Percentiles rank a stretch among this genome's conserved stretches.
Conservation (phyloP, 2,113 vertebrate species). For the Grantiella picta region DNA sequence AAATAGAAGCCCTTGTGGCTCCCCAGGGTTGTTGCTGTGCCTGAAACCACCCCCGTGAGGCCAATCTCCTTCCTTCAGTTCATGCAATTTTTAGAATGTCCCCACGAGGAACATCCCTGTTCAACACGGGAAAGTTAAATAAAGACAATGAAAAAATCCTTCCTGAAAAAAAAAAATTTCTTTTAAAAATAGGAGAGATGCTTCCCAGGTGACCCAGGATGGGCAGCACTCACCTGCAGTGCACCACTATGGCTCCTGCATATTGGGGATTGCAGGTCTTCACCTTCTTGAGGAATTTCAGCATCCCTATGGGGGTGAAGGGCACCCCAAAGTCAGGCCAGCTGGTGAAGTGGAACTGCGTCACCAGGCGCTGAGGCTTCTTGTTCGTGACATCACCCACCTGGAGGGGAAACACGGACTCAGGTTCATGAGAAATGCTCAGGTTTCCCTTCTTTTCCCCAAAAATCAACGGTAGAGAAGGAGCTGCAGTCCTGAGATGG, state of each 20-base stretch:
- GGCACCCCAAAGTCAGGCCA: constrained; percentile 98
- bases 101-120: neutral
- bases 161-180: too few species aligned
- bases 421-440: neutral
- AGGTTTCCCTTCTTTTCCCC: neutral
- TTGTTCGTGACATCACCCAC: constrained; percentile 94
- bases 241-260: constrained; percentile 93
- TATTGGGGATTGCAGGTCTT: constrained; percentile 93
- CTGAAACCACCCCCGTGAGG: neutral
- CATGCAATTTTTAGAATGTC: neutral
- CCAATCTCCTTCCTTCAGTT: neutral
- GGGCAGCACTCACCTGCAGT: constrained; percentile 86
- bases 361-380: constrained; percentile 95
- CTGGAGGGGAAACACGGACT: constrained; percentile 38
- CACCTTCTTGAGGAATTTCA: constrained; percentile 98
- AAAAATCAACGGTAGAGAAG: neutral
- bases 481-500: neutral
- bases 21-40: neutral
- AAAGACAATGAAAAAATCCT: neutral
- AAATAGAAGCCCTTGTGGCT: neutral
- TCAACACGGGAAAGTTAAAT: neutral
- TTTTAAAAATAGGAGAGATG: fast-evolving
- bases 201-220: neutral
- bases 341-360: constrained; percentile 98
- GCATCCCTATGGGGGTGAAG: constrained; percentile 97